These are phyloP conservation scores for Clarias magur DNA, from an alignment of 2,113 vertebrate genomes.

Conservation along the genomic window DNA sequence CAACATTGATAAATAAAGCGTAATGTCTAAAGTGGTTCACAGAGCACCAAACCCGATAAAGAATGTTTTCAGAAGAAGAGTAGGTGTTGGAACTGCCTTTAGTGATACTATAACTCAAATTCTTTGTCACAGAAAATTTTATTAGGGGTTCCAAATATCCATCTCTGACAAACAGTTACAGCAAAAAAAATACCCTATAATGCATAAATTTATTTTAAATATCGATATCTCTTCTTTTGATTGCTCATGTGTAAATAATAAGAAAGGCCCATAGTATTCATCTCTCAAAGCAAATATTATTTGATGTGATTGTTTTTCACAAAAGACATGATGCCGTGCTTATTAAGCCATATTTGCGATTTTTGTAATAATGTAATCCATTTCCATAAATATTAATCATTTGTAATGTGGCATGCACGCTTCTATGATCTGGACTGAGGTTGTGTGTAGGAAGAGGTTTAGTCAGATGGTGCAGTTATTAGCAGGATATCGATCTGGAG, in stretches of 20 bases:
- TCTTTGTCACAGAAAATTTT: neutral
- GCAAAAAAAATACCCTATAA: neutral
- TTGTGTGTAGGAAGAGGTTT: conserved; percentile 33
- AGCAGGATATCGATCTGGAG: conserved; percentile 53
- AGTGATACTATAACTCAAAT: neutral
- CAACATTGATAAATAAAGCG: neutral
- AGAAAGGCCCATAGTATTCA: neutral
- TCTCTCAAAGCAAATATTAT: neutral
- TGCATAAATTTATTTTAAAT: neutral
- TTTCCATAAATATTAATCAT: conserved; percentile 3
- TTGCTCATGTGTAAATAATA: neutral
- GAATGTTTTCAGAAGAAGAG: neutral
- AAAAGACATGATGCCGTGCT: neutral
- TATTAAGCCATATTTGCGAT: neutral
- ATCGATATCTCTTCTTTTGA: neutral
- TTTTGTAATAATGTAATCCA: neutral
- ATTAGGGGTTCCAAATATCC: neutral
- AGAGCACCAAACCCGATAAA: neutral
- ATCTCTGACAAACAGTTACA: neutral
- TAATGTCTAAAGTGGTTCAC: neutral
- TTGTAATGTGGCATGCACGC: neutral
- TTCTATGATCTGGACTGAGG: neutral
- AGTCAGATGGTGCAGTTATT: conserved; percentile 38
- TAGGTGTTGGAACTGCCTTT: neutral
- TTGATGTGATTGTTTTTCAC: neutral